Evolutionary conservation across 2,888 invertebrate genomes (phyloP).

Genomic region (Oscheius sp.): DNA sequence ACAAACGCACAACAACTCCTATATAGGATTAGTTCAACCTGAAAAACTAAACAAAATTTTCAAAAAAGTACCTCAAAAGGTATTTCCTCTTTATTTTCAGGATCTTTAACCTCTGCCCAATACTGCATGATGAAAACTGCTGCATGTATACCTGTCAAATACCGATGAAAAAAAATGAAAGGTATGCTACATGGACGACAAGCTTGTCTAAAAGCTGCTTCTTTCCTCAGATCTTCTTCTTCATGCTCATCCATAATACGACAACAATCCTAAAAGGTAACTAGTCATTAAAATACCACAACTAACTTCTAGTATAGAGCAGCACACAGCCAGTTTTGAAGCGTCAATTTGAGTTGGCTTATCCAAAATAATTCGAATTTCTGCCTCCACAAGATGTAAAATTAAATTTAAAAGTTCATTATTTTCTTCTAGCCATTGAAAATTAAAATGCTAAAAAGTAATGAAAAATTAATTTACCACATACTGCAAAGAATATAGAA

Average conservation of each 20-base stretch:
- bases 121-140: slow-evolving; percentile 14
- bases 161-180: too few species aligned
- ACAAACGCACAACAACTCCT: slow-evolving; percentile 18
- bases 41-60: background rate
- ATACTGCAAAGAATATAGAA: background rate
- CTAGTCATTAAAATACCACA: too few species aligned
- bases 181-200: too few species aligned
- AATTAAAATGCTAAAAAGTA: slow-evolving; percentile 6
- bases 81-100: slow-evolving; percentile 7
- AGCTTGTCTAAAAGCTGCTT: too few species aligned
- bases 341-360: slow-evolving; percentile 22
- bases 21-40: slow-evolving; percentile 7
- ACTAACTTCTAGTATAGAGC: slow-evolving; percentile 18
- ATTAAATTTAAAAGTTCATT: slow-evolving; percentile 16
- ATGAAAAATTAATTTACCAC: background rate
- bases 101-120: slow-evolving; percentile 24
- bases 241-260: background rate
- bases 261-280: slow-evolving; percentile 9
- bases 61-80: background rate
- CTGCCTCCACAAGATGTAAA: slow-evolving; percentile 14
- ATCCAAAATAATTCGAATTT: slow-evolving; percentile 27
- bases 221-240: too few species aligned
- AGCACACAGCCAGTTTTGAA: slow-evolving; percentile 4
- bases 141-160: slow-evolving; percentile 14
- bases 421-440: slow-evolving; percentile 17